Evolutionary conservation across 1,140 invertebrate species (phyloP).

Genomic region (Drosophila gunungcola): DNA sequence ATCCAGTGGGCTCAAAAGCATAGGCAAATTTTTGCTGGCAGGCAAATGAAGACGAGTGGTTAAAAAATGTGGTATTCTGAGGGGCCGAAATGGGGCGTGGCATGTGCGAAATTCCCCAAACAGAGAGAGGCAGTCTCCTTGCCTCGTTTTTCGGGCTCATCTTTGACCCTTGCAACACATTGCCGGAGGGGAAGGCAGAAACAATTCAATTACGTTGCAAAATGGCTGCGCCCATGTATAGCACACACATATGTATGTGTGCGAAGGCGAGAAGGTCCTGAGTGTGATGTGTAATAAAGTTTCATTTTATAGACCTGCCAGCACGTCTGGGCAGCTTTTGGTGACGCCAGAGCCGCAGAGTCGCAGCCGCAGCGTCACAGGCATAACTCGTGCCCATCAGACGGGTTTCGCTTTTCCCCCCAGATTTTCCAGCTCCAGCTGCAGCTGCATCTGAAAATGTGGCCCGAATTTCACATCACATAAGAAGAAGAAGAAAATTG

Average conservation of each 20-base stretch:
- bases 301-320: slow-evolving; percentile 83
- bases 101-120: slow-evolving; percentile 40
- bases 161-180: slow-evolving; percentile 46
- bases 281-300: slow-evolving; percentile 73
- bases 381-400: slow-evolving; percentile 76
- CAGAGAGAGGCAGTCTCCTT: background rate
- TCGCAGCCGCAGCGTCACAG: slow-evolving; percentile 63
- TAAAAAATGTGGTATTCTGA: slow-evolving; percentile 16
- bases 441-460: slow-evolving; percentile 32
- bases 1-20: slow-evolving; percentile 37
- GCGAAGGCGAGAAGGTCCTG: slow-evolving; percentile 23
- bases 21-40: slow-evolving; percentile 68
- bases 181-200: slow-evolving; percentile 60
- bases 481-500: slow-evolving; percentile 58
- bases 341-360: slow-evolving; percentile 61
- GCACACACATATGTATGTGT: background rate
- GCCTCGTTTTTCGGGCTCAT: slow-evolving; percentile 22
- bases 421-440: slow-evolving; percentile 1
- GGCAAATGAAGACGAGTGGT: slow-evolving; percentile 72
- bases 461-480: slow-evolving; percentile 26
- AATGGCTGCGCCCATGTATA: slow-evolving; percentile 50
- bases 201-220: slow-evolving; percentile 81
- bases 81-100: slow-evolving; percentile 12
- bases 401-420: slow-evolving; percentile 13
- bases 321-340: slow-evolving; percentile 69